phyloP scores from a whole-genome alignment of 2,113 vertebrate genomes.

The Geococcyx californianus region DNA sequence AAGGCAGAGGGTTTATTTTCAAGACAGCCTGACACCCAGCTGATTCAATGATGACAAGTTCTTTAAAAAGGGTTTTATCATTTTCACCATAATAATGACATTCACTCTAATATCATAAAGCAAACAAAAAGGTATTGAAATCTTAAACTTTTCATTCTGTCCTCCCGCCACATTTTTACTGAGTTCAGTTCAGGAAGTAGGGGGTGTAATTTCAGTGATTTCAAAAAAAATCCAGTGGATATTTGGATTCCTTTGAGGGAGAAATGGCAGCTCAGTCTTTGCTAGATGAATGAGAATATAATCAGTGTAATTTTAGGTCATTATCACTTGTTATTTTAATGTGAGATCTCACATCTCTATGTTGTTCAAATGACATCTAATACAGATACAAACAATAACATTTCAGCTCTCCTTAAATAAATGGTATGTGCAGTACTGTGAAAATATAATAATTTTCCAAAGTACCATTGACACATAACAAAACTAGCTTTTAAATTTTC shows the following conservation, averaged over 20 bases:
- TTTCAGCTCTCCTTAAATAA: background rate
- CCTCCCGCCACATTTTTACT: background rate
- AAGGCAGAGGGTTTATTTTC: constrained; percentile 49
- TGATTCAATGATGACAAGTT: constrained; percentile 41
- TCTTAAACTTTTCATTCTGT: constrained; percentile 34
- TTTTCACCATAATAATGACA: constrained; percentile 40
- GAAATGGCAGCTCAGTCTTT: background rate
- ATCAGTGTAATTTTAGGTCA: background rate
- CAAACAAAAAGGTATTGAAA: constrained; percentile 13
- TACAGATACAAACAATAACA: background rate
- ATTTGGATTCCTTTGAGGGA: background rate
- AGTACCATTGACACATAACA: background rate
- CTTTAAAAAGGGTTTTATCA: background rate
- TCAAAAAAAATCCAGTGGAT: background rate
- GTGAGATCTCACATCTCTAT: background rate
- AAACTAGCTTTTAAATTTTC: background rate
- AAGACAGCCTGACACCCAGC: background rate
- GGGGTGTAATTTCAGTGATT: background rate
- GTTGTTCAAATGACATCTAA: background rate
- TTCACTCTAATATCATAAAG: constrained; percentile 4
- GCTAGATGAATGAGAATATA: background rate
- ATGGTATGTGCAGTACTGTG: background rate
- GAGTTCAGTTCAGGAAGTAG: background rate
- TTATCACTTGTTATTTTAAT: background rate
- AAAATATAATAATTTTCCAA: background rate